Evolutionary conservation across 2,888 invertebrate genomes (phyloP).

Genomic region (Petrophora chlorosata): DNA sequence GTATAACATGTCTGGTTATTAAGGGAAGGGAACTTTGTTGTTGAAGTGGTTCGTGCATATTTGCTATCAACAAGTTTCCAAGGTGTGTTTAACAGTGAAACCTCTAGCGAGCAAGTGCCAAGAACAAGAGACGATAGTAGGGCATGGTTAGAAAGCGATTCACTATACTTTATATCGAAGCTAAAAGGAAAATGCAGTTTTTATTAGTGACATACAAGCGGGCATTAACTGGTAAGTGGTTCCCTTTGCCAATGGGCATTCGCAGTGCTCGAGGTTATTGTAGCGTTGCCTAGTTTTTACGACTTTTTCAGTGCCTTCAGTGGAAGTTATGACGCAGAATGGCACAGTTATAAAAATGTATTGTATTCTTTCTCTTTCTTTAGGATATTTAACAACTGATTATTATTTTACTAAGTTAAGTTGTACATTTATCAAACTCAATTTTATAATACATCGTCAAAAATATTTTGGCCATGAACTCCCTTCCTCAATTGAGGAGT

Average conservation of each 20-base stretch:
- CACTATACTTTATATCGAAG: conserved; percentile 5
- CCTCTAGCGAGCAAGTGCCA: conserved; percentile 7
- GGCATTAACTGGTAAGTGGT: conserved; percentile 14
- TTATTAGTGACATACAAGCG: not conserved
- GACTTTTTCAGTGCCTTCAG: conserved; percentile 4
- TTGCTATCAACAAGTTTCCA: conserved; percentile 8
- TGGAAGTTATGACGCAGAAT: not conserved
- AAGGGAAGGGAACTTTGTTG: not conserved
- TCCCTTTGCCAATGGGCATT: conserved; percentile 10
- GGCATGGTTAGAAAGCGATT: conserved; percentile 19
- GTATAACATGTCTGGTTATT: not conserved
- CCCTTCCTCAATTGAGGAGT: too few species aligned
- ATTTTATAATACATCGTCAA: too few species aligned
- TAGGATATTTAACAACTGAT: not conserved
- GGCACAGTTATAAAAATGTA: not conserved
- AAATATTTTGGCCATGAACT: too few species aligned
- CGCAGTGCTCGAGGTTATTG: conserved; percentile 1
- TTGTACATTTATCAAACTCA: too few species aligned
- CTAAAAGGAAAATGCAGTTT: conserved; percentile 4
- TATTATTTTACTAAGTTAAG: too few species aligned
- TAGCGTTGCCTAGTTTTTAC: conserved; percentile 8
- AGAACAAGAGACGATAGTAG: conserved; percentile 5
- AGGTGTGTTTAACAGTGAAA: not conserved
- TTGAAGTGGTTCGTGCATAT: conserved; percentile 4
- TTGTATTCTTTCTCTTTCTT: not conserved